Evolutionary conservation across 2,888 invertebrate species (phyloP), one percentile per base, ranked within the genome.

Genomic region (Erebia epiphron): DNA sequence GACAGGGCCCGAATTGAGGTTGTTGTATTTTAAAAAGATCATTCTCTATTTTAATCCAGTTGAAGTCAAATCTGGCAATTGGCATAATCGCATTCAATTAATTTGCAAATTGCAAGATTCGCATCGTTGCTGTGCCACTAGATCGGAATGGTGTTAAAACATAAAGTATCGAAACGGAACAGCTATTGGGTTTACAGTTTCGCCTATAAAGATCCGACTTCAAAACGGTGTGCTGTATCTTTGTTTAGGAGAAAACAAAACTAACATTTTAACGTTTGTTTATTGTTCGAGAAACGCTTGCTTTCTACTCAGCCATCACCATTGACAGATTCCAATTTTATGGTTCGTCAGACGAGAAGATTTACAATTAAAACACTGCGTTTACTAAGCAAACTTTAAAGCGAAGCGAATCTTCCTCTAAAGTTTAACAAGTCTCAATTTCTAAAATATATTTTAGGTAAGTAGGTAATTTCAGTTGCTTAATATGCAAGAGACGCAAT

Each of bases 201-300:
- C 35, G 41, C 35, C 60, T 16, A 16, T 43, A 60, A 60, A 60
- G 11, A n/a, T 9, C 14, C 5, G n/a, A 7, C n/a, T 14, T n/a
- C 8, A 50, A 14, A 14, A 26, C n/a, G 8, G 1, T 5, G 10
- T 43, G 8, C 11, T 58, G 58, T 43, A 43, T 43, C 16, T 60
- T 60, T 43, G 41, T 60, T n/a, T 43, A 43, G 43, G 41, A 54
- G 41, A 18, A 18, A 43, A 50, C 43, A 60, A 52, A 50, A 10
- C 26, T 61, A 65, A 60, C 35, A 71, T 14, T 57, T n/a, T 41
- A 43, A 21, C 65, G 61, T 52, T 62, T 35, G 14, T 41, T 57
- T 43, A 11, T 21, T 67, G 35, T 61, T 18, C 43, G 16, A 26
- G 46, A 64, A 57, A 35, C 41, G 58, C 35, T 35, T n/a, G 35